Conservation (phyloP, 35 echinoderm and acorn worm species). For the Strongylocentrotus purpuratus region DNA sequence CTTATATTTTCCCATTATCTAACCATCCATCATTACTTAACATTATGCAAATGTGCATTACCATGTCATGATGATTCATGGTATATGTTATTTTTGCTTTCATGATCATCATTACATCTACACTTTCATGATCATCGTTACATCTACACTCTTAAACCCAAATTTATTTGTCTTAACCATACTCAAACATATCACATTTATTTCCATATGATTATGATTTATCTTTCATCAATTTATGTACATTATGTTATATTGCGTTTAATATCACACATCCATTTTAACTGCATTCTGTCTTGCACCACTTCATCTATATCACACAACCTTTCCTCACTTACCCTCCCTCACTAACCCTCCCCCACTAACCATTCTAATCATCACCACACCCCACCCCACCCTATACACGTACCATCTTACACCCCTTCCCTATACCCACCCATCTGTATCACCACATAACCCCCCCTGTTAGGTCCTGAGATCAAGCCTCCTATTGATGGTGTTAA, state of each 20-base stretch:
- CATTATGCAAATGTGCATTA: too few species aligned
- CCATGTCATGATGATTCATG: too few species aligned
- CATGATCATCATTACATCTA: too few species aligned
- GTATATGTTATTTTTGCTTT: too few species aligned
- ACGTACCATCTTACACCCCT: background rate
- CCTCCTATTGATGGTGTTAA: background rate
- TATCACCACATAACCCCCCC: background rate
- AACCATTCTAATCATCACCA: too few species aligned
- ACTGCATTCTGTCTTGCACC: background rate
- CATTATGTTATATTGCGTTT: background rate
- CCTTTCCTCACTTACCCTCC: too few species aligned
- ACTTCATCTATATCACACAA: background rate
- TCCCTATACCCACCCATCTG: background rate
- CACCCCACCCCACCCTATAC: background rate
- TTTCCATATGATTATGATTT: background rate
- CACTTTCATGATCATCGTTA: background rate
- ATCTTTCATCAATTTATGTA: background rate
- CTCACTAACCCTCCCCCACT: too few species aligned
- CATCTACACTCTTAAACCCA: background rate
- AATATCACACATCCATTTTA: background rate
- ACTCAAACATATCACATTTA: background rate
- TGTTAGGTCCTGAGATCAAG: slow-evolving; percentile 42
- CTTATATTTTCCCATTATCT: background rate
- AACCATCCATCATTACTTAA: background rate
- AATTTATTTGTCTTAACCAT: background rate